Evolutionary conservation across 2,113 vertebrate genomes (phyloP).

Genomic region (Semicossyphus pulcher): DNA sequence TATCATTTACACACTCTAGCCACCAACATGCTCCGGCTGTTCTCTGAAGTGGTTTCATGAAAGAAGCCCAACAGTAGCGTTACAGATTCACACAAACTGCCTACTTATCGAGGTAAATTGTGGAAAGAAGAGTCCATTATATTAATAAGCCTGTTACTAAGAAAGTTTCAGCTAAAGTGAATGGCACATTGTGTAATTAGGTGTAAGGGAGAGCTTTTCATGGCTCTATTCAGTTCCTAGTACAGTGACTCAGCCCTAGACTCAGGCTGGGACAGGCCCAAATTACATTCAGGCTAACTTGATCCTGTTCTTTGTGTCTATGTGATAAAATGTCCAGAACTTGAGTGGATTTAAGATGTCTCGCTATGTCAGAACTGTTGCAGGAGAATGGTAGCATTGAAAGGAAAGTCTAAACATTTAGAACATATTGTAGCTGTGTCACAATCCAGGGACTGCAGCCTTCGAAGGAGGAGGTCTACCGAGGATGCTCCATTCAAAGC

Average conservation of each 20-base stretch:
- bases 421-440: too few relatives aligned
- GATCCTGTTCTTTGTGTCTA: neutral
- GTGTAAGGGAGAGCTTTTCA: neutral
- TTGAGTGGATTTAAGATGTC: neutral
- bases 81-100: constrained; percentile 1
- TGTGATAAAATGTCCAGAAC: neutral
- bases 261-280: neutral
- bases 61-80: constrained; percentile 36
- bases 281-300: neutral
- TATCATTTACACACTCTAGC: constrained; percentile 40
- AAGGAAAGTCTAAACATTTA: too few relatives aligned
- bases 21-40: constrained; percentile 63
- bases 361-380: neutral
- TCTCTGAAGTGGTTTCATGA: constrained; percentile 60
- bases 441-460: too few relatives aligned
- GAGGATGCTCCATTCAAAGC: too few relatives aligned
- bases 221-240: neutral
- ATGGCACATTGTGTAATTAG: neutral
- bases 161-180: neutral
- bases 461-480: too few relatives aligned
- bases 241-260: neutral
- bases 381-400: too few relatives aligned
- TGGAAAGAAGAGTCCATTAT: neutral
- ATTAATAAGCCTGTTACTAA: neutral
- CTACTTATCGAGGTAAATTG: neutral